phyloP scores from a whole-genome alignment of 2,113 vertebrate species.

The Chelonoidis abingdonii region DNA sequence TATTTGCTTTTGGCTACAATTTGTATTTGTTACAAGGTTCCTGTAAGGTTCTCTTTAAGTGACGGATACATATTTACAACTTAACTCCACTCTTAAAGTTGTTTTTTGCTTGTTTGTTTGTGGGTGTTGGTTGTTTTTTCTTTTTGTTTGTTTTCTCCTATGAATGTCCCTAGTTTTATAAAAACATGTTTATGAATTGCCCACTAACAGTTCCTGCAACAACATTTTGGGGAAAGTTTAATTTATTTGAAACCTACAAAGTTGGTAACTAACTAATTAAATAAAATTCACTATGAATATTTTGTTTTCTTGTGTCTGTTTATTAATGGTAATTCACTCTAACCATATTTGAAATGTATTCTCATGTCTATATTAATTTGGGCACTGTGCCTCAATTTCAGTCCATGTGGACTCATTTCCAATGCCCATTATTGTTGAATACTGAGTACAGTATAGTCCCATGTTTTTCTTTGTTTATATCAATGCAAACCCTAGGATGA shows the following conservation, averaged over 20 bases:
- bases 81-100: not conserved
- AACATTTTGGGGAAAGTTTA: not conserved
- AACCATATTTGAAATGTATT: not conserved
- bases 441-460: not conserved
- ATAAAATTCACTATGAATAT: not conserved
- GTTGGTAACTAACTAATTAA: not conserved
- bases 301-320: not conserved
- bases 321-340: not conserved
- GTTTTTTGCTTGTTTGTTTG: not conserved
- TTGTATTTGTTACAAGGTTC: not conserved
- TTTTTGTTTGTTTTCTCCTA: not conserved
- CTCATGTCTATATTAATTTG: not conserved
- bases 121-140: not conserved
- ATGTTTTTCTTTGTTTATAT: slow-evolving; percentile 9
- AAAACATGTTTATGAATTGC: not conserved
- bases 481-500: not conserved
- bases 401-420: not conserved
- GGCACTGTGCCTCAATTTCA: not conserved
- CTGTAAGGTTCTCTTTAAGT: not conserved
- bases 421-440: not conserved
- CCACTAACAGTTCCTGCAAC: not conserved
- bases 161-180: not conserved
- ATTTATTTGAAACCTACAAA: not conserved
- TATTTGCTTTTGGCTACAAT: not conserved
- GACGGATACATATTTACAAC: slow-evolving; percentile 2